A percentile compares a stretch with the other conserved stretches of the same genome.
phyloP scores from a whole-genome alignment of 1,140 invertebrate genomes.

The Drosophila persimilis region DNA sequence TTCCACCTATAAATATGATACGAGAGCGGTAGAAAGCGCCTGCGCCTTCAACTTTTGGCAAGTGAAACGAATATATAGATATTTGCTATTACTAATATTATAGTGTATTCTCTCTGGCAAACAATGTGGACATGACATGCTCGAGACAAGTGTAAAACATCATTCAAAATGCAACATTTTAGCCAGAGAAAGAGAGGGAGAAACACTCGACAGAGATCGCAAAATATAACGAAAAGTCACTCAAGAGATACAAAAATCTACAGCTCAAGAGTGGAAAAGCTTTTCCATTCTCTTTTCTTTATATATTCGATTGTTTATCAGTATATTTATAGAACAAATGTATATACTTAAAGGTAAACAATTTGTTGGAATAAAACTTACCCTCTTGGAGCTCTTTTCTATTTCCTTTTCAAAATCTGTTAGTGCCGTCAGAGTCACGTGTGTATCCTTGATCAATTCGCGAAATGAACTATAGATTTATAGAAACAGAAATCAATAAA shows the following conservation, averaged over 20 bases:
- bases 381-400: slow-evolving; percentile 79
- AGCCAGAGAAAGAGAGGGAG: slow-evolving; percentile 9
- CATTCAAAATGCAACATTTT: slow-evolving; percentile 59
- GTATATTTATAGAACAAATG: slow-evolving; percentile 42
- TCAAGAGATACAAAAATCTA: slow-evolving; percentile 44
- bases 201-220: slow-evolving; percentile 1
- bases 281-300: slow-evolving; percentile 9
- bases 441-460: slow-evolving; percentile 79
- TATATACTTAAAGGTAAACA: slow-evolving; percentile 27
- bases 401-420: slow-evolving; percentile 81
- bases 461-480: slow-evolving; percentile 57
- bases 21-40: slow-evolving; percentile 46
- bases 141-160: slow-evolving; percentile 58
- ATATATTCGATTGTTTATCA: slow-evolving; percentile 18
- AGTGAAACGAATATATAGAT: slow-evolving; percentile 45
- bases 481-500: neutral
- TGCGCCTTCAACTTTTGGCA: slow-evolving; percentile 39
- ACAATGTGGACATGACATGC: slow-evolving; percentile 40
- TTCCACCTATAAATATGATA: slow-evolving; percentile 66
- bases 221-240: slow-evolving; percentile 20
- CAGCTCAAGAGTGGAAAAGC: slow-evolving; percentile 34
- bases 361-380: slow-evolving; percentile 45
- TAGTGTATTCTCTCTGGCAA: neutral
- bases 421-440: slow-evolving; percentile 74
- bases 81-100: slow-evolving; percentile 6